These are phyloP conservation scores for Poeciliopsis gracilis DNA, from an alignment of 2,797 vertebrate genomes.

Conservation along the genomic window DNA sequence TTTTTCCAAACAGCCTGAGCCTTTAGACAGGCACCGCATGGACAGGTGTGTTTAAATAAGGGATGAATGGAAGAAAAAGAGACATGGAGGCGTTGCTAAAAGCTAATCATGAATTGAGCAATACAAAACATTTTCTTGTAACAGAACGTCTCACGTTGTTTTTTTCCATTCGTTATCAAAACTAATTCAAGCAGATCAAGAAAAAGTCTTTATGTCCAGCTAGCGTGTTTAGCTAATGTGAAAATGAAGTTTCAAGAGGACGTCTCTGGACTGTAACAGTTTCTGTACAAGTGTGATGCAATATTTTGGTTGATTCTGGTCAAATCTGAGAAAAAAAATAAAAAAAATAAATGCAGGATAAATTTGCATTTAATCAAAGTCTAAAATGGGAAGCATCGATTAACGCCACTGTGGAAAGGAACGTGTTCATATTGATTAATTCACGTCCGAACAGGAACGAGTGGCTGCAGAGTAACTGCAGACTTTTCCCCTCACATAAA, in stretches of 20 bases:
- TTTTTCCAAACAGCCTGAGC: neutral
- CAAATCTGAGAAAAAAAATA: neutral
- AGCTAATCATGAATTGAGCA: neutral
- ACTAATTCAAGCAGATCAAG: conserved; percentile 14
- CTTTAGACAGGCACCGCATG: no score
- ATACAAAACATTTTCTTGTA: neutral
- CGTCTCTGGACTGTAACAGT: neutral
- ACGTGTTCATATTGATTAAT: conserved; percentile 46
- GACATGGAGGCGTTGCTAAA: neutral
- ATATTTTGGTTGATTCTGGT: neutral
- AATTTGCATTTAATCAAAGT: conserved; percentile 32
- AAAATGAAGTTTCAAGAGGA: neutral
- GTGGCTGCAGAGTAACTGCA: conserved; percentile 27
- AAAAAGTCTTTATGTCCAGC: conserved; percentile 2
- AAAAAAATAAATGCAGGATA: neutral
- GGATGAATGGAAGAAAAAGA: no score
- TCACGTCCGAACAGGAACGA: conserved; percentile 26
- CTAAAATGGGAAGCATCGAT: conserved; percentile 16
- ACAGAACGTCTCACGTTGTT: conserved; percentile 13
- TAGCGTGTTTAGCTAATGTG: neutral
- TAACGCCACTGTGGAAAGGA: conserved; percentile 18
- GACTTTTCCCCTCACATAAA: conserved; percentile 17
- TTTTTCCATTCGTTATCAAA: conserved; percentile 1
- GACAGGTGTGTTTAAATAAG: no score
- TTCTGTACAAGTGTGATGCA: neutral